Conservation (phyloP, 2,113 vertebrate species). For the Mus spicilegus region DNA sequence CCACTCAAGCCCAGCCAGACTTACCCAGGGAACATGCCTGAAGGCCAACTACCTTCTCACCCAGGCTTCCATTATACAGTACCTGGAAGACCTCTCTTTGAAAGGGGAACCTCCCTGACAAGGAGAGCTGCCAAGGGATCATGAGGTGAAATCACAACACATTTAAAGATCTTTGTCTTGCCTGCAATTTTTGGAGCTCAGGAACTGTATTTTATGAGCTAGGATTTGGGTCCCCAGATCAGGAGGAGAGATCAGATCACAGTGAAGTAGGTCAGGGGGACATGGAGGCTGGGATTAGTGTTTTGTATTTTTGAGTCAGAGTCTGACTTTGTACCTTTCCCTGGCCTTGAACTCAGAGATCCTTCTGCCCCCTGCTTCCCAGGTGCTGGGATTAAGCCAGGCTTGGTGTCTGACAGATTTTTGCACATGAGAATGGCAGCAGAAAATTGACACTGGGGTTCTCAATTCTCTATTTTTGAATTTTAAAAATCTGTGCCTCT, state of each 20-base stretch:
- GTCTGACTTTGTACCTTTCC: background rate
- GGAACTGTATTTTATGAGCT: background rate
- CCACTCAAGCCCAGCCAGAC: too few relatives aligned
- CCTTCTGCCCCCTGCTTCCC: background rate
- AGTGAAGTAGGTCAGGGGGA: background rate
- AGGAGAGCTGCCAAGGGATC: background rate
- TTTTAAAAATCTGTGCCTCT: background rate
- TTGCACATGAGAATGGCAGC: background rate
- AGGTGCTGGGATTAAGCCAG: background rate
- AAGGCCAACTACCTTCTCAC: background rate
- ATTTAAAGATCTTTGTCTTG: background rate
- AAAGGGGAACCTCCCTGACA: background rate
- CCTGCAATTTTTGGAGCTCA: background rate
- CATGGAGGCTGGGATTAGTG: background rate
- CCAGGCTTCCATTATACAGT: background rate
- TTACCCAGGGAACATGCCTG: background rate
- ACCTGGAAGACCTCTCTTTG: background rate
- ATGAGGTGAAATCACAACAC: background rate
- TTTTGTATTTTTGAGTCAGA: background rate
- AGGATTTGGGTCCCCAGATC: background rate
- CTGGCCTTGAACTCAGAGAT: background rate
- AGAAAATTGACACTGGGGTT: background rate
- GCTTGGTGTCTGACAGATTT: background rate
- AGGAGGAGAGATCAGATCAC: background rate
- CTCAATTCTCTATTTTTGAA: background rate